Evolutionary conservation across 2,113 vertebrate genomes (phyloP).

Genomic region (Notarius lentiginosus): DNA sequence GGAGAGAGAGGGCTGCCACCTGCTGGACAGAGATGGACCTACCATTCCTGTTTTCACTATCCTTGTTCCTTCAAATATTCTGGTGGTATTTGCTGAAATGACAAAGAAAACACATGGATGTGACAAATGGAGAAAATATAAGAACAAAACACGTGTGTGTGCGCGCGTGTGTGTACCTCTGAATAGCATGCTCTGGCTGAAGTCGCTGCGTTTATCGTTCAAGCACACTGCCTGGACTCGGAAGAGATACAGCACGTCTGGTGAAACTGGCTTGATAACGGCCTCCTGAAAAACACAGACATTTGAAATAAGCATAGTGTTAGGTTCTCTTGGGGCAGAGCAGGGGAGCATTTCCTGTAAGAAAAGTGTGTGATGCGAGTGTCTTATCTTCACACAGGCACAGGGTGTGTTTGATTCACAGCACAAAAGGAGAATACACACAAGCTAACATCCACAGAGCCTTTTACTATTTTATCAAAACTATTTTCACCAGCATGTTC

Average conservation of each 20-base stretch:
- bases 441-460: slow-evolving; percentile 5
- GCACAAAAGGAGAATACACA: slow-evolving; percentile 30
- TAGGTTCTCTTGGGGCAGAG: slow-evolving; percentile 28
- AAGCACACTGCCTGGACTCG: slow-evolving; percentile 92
- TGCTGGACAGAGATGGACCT: slow-evolving; percentile 69
- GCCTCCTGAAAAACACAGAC: slow-evolving; percentile 79
- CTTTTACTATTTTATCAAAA: slow-evolving; percentile 11
- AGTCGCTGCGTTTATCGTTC: slow-evolving; percentile 96
- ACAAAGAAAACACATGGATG: slow-evolving; percentile 51
- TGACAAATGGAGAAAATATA: not conserved
- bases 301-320: not conserved
- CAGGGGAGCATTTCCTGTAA: slow-evolving; percentile 26
- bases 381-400: slow-evolving; percentile 33
- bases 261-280: slow-evolving; percentile 88
- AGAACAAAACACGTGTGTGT: not conserved
- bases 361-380: slow-evolving; percentile 28
- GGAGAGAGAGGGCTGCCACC: slow-evolving; percentile 53
- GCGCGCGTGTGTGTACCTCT: slow-evolving; percentile 79
- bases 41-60: slow-evolving; percentile 98
- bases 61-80: slow-evolving; percentile 95
- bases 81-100: slow-evolving; percentile 89
- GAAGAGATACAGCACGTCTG: slow-evolving; percentile 94
- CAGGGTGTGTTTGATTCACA: slow-evolving; percentile 42
- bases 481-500: not conserved
- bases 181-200: slow-evolving; percentile 98